These are phyloP conservation scores for Plecotus auritus DNA, from an alignment of 2,113 vertebrate genomes.

Conservation along the genomic window DNA sequence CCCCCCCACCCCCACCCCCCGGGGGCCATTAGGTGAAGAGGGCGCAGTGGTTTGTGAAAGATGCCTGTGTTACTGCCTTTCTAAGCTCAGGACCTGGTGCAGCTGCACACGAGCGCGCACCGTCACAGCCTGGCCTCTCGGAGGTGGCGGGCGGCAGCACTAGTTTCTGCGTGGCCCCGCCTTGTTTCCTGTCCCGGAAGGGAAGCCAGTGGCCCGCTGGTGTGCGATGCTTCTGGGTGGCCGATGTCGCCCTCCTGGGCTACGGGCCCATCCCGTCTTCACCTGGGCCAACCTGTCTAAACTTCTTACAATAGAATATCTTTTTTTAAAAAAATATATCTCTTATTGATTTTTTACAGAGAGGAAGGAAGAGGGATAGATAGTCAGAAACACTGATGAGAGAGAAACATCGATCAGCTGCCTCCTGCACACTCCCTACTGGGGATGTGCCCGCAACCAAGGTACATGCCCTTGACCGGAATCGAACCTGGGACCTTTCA, in stretches of 20 bases:
- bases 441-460: too few species aligned
- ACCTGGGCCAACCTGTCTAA: background rate
- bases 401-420: too few species aligned
- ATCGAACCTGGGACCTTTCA: too few species aligned
- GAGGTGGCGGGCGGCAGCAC: background rate
- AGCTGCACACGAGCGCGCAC: background rate
- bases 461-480: too few species aligned
- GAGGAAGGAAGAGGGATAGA: too few species aligned
- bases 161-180: background rate
- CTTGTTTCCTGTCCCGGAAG: background rate
- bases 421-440: too few species aligned
- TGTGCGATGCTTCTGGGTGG: background rate
- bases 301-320: background rate
- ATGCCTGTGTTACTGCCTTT: background rate
- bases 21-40: background rate
- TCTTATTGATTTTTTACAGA: too few species aligned
- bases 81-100: accelerated
- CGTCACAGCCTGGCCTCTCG: background rate
- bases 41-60: background rate
- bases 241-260: background rate
- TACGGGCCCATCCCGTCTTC: background rate
- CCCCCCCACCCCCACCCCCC: too few species aligned
- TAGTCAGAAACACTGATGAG: too few species aligned
- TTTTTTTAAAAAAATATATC: too few species aligned
- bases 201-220: background rate